Percentiles rank a stretch among this genome's conserved stretches.
phyloP scores from a whole-genome alignment of 2,113 vertebrate genomes.

The Stercorarius parasiticus region DNA sequence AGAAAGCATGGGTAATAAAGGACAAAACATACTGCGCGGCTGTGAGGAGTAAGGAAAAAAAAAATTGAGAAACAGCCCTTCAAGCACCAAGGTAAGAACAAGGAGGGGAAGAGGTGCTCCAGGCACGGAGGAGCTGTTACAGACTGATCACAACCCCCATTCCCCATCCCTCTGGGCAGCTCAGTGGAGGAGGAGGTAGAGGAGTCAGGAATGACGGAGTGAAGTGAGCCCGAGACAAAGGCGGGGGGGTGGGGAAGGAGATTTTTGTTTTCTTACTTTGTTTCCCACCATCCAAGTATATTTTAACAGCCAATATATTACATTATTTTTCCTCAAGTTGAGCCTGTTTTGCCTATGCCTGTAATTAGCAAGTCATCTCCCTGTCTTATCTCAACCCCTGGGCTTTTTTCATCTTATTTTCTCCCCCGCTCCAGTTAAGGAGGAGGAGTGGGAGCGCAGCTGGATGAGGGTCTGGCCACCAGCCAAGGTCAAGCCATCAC shows the following conservation, averaged over 20 bases:
- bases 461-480: neutral
- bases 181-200: neutral
- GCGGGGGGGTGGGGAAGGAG: fast-evolving
- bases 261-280: neutral
- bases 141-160: neutral
- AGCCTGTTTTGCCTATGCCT: neutral
- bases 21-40: neutral
- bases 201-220: neutral
- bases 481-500: neutral
- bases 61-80: neutral
- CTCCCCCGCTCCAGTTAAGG: fast-evolving
- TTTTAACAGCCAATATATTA: neutral
- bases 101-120: neutral
- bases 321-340: neutral
- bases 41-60: neutral
- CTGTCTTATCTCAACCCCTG: neutral
- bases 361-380: neutral
- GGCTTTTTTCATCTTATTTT: neutral
- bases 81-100: neutral
- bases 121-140: neutral
- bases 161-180: neutral
- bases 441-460: neutral
- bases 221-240: neutral
- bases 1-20: neutral
- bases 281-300: neutral